Conservation (phyloP, 2,888 invertebrate genomes). For the Oxytorus armatus region DNA sequence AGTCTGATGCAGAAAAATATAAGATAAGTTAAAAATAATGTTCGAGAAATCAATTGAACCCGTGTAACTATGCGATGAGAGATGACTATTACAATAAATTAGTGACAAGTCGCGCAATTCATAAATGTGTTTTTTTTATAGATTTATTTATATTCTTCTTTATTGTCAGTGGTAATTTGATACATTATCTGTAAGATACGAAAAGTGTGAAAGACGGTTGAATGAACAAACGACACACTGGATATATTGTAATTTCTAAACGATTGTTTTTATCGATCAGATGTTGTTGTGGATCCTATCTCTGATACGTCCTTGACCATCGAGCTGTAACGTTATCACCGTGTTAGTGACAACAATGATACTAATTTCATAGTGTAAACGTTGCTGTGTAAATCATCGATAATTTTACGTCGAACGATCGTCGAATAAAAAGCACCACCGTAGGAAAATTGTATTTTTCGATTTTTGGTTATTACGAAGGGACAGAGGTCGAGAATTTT, state of each 20-base stretch:
- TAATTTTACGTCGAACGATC: conserved; percentile 31
- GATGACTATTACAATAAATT: no score
- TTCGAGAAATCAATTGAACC: no score
- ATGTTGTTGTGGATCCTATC: background rate
- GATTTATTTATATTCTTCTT: background rate
- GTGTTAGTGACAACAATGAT: conserved; percentile 57
- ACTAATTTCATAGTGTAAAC: conserved; percentile 48
- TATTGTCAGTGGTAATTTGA: no score
- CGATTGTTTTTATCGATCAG: conserved; percentile 4
- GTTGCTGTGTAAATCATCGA: conserved; percentile 30
- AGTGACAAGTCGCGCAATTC: no score
- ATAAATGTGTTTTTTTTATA: no score
- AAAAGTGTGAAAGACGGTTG: background rate
- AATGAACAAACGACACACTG: background rate
- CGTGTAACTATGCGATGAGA: no score
- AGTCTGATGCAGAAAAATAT: no score
- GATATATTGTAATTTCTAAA: background rate
- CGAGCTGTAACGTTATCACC: conserved; percentile 66
- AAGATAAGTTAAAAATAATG: no score
- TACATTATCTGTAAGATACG: background rate
- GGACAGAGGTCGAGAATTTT: conserved; percentile 56
- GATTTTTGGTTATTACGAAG: conserved; percentile 11
- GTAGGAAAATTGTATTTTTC: conserved; percentile 27
- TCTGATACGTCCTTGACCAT: conserved; percentile 15
- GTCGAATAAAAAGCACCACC: conserved; percentile 39